Evolutionary conservation across 2,113 vertebrate species (phyloP).

Genomic region (Gadus macrocephalus): DNA sequence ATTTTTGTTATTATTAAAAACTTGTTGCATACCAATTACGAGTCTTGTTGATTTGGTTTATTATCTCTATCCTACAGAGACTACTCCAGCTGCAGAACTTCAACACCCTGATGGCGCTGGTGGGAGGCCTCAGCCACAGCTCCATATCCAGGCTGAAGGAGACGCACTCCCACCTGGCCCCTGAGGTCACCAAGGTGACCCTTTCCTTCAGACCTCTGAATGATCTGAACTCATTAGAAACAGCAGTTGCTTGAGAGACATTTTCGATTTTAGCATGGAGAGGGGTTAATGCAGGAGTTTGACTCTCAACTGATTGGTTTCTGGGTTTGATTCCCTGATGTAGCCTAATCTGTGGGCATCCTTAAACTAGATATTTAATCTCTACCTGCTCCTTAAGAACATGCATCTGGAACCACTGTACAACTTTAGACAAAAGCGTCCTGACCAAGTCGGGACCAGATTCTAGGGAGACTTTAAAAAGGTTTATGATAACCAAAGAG

Average conservation of each 20-base stretch:
- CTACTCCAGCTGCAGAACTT: constrained; percentile 95
- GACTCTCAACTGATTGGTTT: background rate
- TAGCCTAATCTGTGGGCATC: background rate
- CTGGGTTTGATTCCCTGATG: background rate
- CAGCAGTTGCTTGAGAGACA: too few relatives aligned
- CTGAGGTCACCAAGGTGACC: constrained; percentile 87
- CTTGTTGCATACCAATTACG: too few relatives aligned
- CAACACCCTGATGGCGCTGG: constrained; percentile 96
- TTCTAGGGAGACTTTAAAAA: too few relatives aligned
- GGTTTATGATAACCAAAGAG: too few relatives aligned
- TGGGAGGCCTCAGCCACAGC: constrained; percentile 94
- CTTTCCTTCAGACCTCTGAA: background rate
- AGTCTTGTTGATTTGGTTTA: too few relatives aligned
- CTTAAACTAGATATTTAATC: background rate
- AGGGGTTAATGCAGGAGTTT: background rate
- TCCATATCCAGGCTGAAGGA: constrained; percentile 96
- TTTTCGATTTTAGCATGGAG: background rate
- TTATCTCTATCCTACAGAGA: constrained; percentile 69
- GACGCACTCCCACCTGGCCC: constrained; percentile 85
- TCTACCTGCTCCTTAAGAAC: background rate
- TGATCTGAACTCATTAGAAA: too few relatives aligned
- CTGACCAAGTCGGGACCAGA: too few relatives aligned
- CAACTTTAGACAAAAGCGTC: too few relatives aligned
- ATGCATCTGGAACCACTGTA: background rate
- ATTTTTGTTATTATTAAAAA: too few relatives aligned